Base-by-base conservation (phyloP, 2,888 invertebrate species). In the Laspeyria flexula region DNA sequence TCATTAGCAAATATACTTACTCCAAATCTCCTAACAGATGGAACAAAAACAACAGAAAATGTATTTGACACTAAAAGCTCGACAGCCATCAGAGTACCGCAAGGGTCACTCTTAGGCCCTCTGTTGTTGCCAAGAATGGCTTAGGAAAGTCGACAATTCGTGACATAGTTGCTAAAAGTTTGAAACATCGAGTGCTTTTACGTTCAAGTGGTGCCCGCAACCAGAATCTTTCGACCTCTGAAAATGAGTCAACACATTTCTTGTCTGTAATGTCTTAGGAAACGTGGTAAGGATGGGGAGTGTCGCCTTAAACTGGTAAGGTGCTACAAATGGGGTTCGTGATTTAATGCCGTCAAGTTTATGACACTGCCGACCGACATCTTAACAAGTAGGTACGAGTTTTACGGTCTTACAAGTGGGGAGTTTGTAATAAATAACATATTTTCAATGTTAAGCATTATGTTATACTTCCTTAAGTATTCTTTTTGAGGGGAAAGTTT, bases 151-250 rank as follows among this genome's bases (percentile, higher is more conserved):
- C 80, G 75, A 76, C 81, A 75, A 71, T 76, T 79, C 78, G 74
- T 81, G 81, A 85, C 85, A 86, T 82, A 86, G 85, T 88, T 85
- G 81, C 88, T 87, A 85, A 87, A 89, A 90, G 86, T 90, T 89
- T 83, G 81, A 84, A 86, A 85, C 83, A 88, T 88, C 83, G 86
- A 90, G 83, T 78, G 87, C 88, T 89, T 90, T 88, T 79, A 84
- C 80, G 82, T 79, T 82, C 64, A 78, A 84, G 81, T 74, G 58
- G 73, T 74, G 60, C 63, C 46, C 44, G 58, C 65, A 60, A 69
- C 88, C 85, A 83, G 66, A 43, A 71, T 62, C 62, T 42, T 45
- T 49, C 54, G 75, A 73, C 47, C 71, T 60, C 53, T 68, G 69
- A 55, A 53, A 55, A 59, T 57, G 39, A 52, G 43, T 55, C 41